Evolutionary conservation across 2,113 vertebrate species (phyloP), one percentile per base, ranked within the genome.

Genomic region (Apus apus): DNA sequence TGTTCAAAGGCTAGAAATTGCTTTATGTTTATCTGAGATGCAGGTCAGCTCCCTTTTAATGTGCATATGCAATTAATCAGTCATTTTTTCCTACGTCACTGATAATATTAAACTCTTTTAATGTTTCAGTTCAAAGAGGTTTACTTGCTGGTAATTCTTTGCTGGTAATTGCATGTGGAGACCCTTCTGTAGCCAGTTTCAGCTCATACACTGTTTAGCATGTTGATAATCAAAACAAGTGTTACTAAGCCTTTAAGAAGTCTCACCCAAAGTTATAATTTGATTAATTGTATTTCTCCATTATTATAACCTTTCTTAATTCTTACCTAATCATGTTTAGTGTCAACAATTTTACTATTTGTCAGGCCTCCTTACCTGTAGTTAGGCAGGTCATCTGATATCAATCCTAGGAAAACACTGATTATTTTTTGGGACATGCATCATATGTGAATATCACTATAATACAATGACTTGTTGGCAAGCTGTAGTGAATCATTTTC

Each of bases 231-330:
- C 51, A 67, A 88, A 92, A 64, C 32, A 74, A 15, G 32, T 64
- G 21, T 92, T 95, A 94, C 45, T 90, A 94, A 97, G 83, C 65
- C 48, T 86, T 81, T 48, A 95, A 86, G 80, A 95, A 96, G 91
- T 96, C 80, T 94, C 91, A 92, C 40, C 26, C 32, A 81, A 48
- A 56, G 51, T 94, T 90, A 5, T 90, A 81, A 95, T 97, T 87
- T 73, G 21, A 83, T 94, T 91, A 91, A 96, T 95, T 94, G 74
- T 67, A 54, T 92, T 26, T 90, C 34, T 77, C 72, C 43, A 30
- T 90, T 92, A 94, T 84, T 94, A 89, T 51, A 86, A 84, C 25
- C 66, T 90, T 90, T 70, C 77, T 85, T 93, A 34, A 79, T 94
- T 87, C 11, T 2, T 84, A 84, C 22, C 5, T 84, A 84, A 90